A percentile compares a stretch with the other conserved stretches of the same genome.
Evolutionary conservation across 1,140 invertebrate species (phyloP).

Genomic region (Brachionus rotundiformis): DNA sequence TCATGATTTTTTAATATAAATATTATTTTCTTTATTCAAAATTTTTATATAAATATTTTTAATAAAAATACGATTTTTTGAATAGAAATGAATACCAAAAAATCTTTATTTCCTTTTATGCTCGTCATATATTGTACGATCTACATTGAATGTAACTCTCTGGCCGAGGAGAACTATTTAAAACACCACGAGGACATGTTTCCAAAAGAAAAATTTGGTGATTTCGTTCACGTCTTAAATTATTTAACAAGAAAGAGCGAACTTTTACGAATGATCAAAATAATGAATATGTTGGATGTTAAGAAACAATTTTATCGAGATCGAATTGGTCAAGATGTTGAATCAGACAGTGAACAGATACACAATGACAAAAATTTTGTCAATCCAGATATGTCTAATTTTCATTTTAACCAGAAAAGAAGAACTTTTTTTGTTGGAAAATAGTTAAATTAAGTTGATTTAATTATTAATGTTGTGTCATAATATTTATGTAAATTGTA

Average conservation of each 20-base stretch:
- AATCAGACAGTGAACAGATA: background rate
- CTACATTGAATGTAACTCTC: background rate
- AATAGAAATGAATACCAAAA: background rate
- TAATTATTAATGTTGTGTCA: background rate
- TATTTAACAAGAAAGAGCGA: background rate
- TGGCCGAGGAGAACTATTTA: background rate
- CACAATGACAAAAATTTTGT: background rate
- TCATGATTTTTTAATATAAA: constrained; percentile 1
- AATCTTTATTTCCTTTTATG: background rate
- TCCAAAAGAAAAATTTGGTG: background rate
- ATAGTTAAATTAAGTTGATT: constrained; percentile 1
- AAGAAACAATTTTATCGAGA: background rate
- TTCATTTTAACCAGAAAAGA: constrained; percentile 1
- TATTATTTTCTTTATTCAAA: background rate
- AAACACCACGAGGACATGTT: background rate
- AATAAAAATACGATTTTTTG: background rate
- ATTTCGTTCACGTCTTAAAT: background rate
- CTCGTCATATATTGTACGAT: background rate
- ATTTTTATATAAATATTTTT: background rate
- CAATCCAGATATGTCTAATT: background rate
- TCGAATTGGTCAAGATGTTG: no score
- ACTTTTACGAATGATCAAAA: background rate
- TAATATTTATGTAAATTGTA: background rate
- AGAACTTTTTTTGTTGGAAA: constrained; percentile 52
- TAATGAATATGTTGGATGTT: background rate